phyloP scores from a whole-genome alignment of 2,888 invertebrate genomes.

The Synergus japonicus region DNA sequence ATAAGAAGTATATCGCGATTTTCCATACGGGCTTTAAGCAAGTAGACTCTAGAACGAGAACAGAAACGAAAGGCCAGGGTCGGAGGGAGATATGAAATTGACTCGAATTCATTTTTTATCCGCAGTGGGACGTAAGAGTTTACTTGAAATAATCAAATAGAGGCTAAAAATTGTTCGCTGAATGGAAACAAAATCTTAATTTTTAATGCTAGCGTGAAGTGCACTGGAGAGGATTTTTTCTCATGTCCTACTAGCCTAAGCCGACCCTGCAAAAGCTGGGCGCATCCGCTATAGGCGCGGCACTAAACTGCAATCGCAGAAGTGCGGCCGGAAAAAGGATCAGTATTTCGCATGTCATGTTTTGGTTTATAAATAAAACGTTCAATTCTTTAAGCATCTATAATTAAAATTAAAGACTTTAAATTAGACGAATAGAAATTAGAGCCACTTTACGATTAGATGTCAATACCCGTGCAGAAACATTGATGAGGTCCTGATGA shows the following conservation, averaged over 20 bases:
- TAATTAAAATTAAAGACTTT: background rate
- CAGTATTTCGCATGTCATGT: background rate
- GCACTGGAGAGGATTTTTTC: background rate
- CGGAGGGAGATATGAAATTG: background rate
- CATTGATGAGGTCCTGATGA: too few relatives aligned
- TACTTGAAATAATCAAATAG: background rate
- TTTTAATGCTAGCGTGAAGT: background rate
- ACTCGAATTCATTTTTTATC: background rate
- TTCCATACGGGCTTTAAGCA: conserved; percentile 7
- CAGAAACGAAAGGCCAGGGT: background rate
- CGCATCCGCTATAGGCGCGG: background rate
- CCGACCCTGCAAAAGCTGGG: background rate
- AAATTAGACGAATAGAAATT: background rate
- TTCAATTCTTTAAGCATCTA: background rate
- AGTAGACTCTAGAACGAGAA: background rate
- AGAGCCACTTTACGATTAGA: background rate
- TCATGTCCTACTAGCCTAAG: background rate
- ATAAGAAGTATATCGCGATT: background rate
- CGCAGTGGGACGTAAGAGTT: background rate
- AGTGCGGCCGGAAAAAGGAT: background rate
- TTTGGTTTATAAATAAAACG: background rate
- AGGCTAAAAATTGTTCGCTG: background rate
- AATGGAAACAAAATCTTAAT: background rate
- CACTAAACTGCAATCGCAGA: background rate
- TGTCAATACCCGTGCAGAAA: background rate